These are phyloP conservation scores for Manacus vitellinus DNA, from an alignment of 2,113 vertebrate species.

Conservation along the genomic window DNA sequence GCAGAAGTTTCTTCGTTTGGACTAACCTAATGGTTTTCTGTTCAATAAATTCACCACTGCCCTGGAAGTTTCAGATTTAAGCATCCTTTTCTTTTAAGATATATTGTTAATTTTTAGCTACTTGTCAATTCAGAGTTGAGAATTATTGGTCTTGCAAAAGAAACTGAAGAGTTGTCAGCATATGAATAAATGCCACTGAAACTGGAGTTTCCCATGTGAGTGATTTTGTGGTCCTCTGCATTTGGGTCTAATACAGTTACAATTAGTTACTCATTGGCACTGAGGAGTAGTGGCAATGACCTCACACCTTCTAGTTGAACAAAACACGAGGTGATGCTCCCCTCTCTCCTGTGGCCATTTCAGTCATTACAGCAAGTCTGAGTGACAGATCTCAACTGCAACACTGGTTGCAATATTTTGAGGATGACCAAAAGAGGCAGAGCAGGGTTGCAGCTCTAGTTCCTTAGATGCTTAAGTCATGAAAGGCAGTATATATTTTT, in stretches of 20 bases:
- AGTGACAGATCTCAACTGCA: neutral
- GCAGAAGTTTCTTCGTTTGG: neutral
- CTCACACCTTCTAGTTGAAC: neutral
- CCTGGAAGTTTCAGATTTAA: neutral
- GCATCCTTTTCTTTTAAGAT: neutral
- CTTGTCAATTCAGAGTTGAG: neutral
- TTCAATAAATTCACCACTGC: neutral
- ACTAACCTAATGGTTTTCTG: neutral
- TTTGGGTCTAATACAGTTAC: neutral
- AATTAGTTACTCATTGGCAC: neutral
- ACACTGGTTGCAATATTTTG: neutral
- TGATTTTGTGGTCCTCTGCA: neutral
- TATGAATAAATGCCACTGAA: neutral
- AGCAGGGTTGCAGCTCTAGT: neutral
- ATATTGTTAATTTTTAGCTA: neutral
- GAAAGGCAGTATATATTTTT: neutral
- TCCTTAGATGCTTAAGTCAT: neutral
- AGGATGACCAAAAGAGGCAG: neutral
- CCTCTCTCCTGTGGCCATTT: neutral
- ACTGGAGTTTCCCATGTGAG: neutral
- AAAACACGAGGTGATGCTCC: neutral
- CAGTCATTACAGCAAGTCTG: neutral
- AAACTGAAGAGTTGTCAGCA: neutral
- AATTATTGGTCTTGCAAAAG: neutral
- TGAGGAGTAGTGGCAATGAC: neutral